A percentile compares a stretch with the other conserved stretches of the same genome.
These are phyloP conservation scores for Piaya cayana DNA, from an alignment of 2,113 vertebrate species.

Conservation along the genomic window DNA sequence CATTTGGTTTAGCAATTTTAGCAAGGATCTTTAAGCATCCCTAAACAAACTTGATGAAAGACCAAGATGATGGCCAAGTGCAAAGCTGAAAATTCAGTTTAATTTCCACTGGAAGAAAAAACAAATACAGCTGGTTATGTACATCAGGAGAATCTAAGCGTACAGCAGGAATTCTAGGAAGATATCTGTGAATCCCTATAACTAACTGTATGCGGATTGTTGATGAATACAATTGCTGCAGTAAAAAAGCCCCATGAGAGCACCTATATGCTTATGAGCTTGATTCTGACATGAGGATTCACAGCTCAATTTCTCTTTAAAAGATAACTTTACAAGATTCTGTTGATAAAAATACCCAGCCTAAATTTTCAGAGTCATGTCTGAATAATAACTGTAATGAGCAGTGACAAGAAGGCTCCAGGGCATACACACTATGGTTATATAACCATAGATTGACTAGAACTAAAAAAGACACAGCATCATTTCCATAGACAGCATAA, in stretches of 20 bases:
- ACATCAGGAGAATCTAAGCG: background rate
- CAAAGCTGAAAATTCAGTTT: background rate
- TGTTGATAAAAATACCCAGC: conserved; percentile 11
- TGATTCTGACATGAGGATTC: background rate
- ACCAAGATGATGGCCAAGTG: background rate
- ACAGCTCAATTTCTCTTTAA: conserved; percentile 7
- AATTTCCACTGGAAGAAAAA: background rate
- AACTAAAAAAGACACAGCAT: background rate
- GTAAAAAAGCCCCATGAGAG: background rate
- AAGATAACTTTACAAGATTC: conserved; percentile 8
- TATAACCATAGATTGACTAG: background rate
- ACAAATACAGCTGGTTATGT: background rate
- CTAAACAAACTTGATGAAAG: background rate
- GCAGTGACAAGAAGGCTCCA: background rate
- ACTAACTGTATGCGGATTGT: background rate
- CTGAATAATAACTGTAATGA: conserved; percentile 15
- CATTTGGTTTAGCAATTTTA: background rate
- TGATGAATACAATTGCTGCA: background rate
- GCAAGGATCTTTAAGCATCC: background rate
- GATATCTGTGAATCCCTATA: background rate
- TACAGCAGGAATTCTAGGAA: background rate
- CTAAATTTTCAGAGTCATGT: conserved; percentile 6
- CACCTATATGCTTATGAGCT: background rate
- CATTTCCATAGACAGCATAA: background rate
- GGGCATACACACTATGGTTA: background rate